Conservation (phyloP, 2,888 invertebrate species). For the Liodrosophila aerea region DNA sequence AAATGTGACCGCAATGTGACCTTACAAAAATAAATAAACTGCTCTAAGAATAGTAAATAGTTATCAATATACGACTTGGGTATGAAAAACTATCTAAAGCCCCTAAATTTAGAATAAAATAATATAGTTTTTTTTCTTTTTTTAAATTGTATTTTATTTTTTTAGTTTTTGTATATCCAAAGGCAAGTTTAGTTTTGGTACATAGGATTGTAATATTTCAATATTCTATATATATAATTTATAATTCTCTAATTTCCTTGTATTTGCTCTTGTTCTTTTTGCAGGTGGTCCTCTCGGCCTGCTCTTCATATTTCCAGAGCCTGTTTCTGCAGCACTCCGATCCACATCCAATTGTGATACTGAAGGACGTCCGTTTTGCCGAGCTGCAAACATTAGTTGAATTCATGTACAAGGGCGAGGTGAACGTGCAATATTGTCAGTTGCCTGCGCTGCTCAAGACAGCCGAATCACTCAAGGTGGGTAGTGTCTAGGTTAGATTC, state of each 20-base stretch:
- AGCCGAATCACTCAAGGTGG: constrained; percentile 94
- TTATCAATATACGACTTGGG: no score
- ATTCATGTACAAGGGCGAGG: constrained; percentile 98
- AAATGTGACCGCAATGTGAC: no score
- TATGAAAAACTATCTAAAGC: no score
- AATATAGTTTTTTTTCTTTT: no score
- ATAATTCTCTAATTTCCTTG: background rate
- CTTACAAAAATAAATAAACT: no score
- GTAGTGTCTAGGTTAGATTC: no score
- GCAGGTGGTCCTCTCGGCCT: constrained; percentile 95
- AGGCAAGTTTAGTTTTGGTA: no score
- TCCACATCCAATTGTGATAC: constrained; percentile 95
- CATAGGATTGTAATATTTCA: no score
- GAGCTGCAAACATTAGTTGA: constrained; percentile 95
- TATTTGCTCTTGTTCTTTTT: constrained; percentile 57
- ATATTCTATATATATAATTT: background rate
- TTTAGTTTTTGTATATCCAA: no score
- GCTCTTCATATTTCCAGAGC: constrained; percentile 96
- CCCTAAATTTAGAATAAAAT: no score
- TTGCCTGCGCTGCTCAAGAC: constrained; percentile 94
- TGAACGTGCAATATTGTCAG: constrained; percentile 96
- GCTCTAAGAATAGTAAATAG: no score
- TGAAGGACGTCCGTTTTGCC: constrained; percentile 95
- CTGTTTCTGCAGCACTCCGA: constrained; percentile 96
- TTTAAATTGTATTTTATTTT: no score